Base-by-base conservation (phyloP, 2,888 invertebrate species). In the Meloe dianella region DNA sequence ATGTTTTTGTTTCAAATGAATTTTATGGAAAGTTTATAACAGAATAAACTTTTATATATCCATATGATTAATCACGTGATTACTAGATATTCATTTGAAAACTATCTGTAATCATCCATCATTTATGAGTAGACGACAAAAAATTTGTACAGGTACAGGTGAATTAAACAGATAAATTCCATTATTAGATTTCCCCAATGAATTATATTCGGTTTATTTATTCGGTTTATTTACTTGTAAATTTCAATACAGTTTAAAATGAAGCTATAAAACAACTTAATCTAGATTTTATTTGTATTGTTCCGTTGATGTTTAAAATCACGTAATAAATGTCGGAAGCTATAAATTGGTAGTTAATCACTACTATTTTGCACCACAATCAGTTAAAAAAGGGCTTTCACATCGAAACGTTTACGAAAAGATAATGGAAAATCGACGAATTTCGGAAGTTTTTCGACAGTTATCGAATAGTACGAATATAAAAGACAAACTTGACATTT, bases 1-100 rank as follows among this genome's bases (percentile, higher is more conserved):
- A 8, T 63, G 41, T 58, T 17, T 58, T 27, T 29, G 57, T 57
- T 57, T 57, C n/a, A 8, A 12, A 57, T 27, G 35, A 35, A 14
- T 35, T 35, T 35, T 35, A 41, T 7, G 41, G n/a, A n/a, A 41
- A 5, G 0, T 41, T 6, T 41, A 14, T 41, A 41, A 1, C 5
- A 5, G n/a, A 41, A 5, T 35, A n/a, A 17, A n/a, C 1, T 17
- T n/a, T 14, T 47, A 0, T 47, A 8, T 47, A 9, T 47, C 9
- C 8, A 47, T 9, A 47, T 20, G 20, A 47, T 47, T 47, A 20
- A 47, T 47, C 47, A 47, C 20, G 3, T 47, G 20, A 47, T 47
- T 20, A 10, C 3, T 6, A 2, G 20, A 47, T 20, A 20, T 20
- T 47, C 1, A 14, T 41, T 17, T 17, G 41, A 17, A 17, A 41